These are phyloP conservation scores for Druon quercuslanigerum DNA, from an alignment of 1,140 invertebrate species.

Conservation along the genomic window DNA sequence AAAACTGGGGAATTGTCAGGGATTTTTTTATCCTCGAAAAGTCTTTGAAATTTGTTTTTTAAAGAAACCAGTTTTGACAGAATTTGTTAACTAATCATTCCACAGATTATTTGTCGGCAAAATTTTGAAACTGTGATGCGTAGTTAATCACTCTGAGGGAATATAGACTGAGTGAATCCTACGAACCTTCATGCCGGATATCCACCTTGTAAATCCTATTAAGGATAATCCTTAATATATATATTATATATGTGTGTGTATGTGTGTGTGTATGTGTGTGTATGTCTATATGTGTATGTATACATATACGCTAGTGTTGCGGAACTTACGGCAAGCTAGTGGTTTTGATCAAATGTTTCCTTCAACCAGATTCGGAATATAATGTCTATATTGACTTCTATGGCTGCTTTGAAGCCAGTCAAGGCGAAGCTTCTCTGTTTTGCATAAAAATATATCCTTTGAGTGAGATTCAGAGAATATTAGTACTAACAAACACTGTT, in stretches of 20 bases:
- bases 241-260: background rate
- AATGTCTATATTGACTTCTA: constrained; percentile 24
- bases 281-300: background rate
- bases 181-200: background rate
- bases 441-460: background rate
- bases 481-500: no score
- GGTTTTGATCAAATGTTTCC: constrained; percentile 11
- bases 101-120: no score
- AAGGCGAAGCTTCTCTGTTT: background rate
- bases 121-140: background rate
- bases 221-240: constrained; percentile 13
- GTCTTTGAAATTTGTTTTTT: no score
- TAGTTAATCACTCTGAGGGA: background rate
- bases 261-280: no score
- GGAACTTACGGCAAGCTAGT: background rate
- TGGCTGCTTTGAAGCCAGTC: constrained; percentile 14
- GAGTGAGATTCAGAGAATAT: no score
- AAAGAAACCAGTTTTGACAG: no score
- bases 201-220: constrained; percentile 25
- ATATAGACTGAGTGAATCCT: background rate
- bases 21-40: no score
- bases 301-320: background rate
- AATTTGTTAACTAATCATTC: no score
- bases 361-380: background rate
- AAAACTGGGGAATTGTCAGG: no score